These are phyloP conservation scores for Ciconia stormi DNA, from an alignment of 2,113 vertebrate species.

Conservation along the genomic window DNA sequence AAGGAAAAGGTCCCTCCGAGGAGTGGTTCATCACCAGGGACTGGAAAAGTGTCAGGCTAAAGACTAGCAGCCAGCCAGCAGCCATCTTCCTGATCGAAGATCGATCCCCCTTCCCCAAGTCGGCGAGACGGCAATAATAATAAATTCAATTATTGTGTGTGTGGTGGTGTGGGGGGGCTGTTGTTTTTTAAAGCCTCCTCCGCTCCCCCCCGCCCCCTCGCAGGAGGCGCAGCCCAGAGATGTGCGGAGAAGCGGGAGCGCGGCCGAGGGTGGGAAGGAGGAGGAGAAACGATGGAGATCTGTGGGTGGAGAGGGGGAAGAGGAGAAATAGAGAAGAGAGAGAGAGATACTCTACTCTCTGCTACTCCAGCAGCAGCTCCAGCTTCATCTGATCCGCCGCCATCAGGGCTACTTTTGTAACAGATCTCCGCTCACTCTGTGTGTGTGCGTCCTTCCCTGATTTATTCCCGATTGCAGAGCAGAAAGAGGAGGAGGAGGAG, in stretches of 20 bases:
- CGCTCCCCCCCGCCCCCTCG: slow-evolving; percentile 25
- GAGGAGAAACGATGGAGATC: slow-evolving; percentile 23
- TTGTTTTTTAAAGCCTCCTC: slow-evolving; percentile 56
- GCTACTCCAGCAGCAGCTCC: slow-evolving; percentile 72
- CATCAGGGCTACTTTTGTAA: slow-evolving; percentile 83
- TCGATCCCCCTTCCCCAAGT: slow-evolving; percentile 46
- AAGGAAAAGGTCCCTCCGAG: slow-evolving; percentile 87
- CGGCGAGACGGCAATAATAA: slow-evolving; percentile 19
- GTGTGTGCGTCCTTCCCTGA: slow-evolving; percentile 47
- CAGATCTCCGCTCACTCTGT: slow-evolving; percentile 68
- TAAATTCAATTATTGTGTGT: slow-evolving; percentile 24
- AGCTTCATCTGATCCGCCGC: slow-evolving; percentile 79
- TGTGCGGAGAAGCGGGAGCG: slow-evolving; percentile 14
- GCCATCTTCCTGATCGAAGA: slow-evolving; percentile 85
- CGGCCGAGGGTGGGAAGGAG: slow-evolving; percentile 18
- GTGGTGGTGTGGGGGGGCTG: background rate
- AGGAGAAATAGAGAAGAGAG: background rate
- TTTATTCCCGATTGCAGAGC: slow-evolving; percentile 70
- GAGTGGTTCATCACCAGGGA: slow-evolving; percentile 74
- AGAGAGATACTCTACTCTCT: background rate
- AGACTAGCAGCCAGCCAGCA: slow-evolving; percentile 83
- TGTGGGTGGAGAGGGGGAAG: slow-evolving; percentile 46
- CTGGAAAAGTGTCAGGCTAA: slow-evolving; percentile 83
- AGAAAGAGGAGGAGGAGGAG: slow-evolving; percentile 15
- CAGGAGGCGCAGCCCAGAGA: slow-evolving; percentile 39